Evolutionary conservation across 2,888 invertebrate species (phyloP).

Genomic region (Agriotes lineatus): DNA sequence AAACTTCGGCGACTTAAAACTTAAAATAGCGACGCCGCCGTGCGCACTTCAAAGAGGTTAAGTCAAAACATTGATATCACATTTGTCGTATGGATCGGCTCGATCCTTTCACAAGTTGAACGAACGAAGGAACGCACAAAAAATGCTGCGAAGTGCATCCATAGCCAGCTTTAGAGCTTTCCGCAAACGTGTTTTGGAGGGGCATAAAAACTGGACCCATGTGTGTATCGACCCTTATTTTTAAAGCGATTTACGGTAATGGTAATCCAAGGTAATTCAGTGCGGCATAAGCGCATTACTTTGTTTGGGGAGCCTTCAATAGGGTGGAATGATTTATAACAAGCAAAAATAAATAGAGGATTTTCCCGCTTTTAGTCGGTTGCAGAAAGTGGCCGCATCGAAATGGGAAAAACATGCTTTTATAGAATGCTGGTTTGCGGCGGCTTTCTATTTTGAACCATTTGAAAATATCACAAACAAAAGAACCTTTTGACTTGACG

Average conservation of each 20-base stretch:
- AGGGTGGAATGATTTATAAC: constrained; percentile 31
- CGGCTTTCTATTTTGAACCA: no score
- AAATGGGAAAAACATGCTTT: no score
- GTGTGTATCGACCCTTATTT: constrained; percentile 23
- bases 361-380: no score
- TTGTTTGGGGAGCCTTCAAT: constrained; percentile 21
- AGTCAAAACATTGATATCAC: background rate
- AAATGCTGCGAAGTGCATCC: background rate
- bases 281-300: constrained; percentile 3
- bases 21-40: no score
- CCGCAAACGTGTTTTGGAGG: background rate
- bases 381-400: no score
- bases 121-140: background rate
- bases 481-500: no score
- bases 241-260: constrained; percentile 29
- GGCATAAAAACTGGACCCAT: constrained; percentile 19
- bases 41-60: background rate
- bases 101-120: background rate
- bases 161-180: background rate
- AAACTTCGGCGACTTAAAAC: no score
- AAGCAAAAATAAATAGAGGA: background rate
- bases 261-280: constrained; percentile 25
- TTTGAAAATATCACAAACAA: no score
- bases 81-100: background rate
- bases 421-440: no score